Evolutionary conservation across 2,888 invertebrate genomes (phyloP), one percentile per base, ranked within the genome.

Genomic region (Agrochola lychnidis): DNA sequence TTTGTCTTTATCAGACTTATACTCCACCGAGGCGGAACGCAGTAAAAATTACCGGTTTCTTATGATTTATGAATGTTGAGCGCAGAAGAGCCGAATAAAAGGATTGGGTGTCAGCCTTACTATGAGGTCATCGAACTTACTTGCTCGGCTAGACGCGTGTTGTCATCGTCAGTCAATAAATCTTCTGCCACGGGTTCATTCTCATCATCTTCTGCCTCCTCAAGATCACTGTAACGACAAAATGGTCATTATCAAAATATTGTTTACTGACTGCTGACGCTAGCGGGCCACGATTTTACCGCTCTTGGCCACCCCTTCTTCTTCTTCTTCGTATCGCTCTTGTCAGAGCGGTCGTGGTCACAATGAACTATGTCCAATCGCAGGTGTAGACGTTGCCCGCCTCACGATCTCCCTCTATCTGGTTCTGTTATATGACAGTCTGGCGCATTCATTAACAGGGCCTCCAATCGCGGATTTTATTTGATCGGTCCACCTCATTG

Each of bases 181-280:
- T 91, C 91, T 19, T 93, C 93, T 22, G 85, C 87, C 5, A 82
- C 85, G 1, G 85, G 72, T 77, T 91, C 91, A 30, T 90, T 89
- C 22, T 89, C 91, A 16, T 78, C 89, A 48, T 92, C 93, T 73
- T 93, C 94, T 0, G 87, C 83, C 64, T 93, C 94, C 14, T 93
- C 92, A 5, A 84, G 73, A 77, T 92, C 91, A 53, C 94, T 94
- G 81, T 56, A 64, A 71, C 61, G 36, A 66, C 25, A 66, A 74
- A 45, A 63, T 25, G 1, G 5, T 42, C 6, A 22, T 4, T 25
- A 9, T 40, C 9, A 67, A 67, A 62, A 67, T 67, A 59, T 30
- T 51, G n/a, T 68, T 48, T 40, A 30, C 7, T 0, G 22, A 53
- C 22, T 25, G 42, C 51, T 14, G 45, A 25, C n/a, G 22, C 9